These are phyloP conservation scores for Siphlonurus alternatus DNA, from an alignment of 2,888 invertebrate genomes.

Conservation along the genomic window DNA sequence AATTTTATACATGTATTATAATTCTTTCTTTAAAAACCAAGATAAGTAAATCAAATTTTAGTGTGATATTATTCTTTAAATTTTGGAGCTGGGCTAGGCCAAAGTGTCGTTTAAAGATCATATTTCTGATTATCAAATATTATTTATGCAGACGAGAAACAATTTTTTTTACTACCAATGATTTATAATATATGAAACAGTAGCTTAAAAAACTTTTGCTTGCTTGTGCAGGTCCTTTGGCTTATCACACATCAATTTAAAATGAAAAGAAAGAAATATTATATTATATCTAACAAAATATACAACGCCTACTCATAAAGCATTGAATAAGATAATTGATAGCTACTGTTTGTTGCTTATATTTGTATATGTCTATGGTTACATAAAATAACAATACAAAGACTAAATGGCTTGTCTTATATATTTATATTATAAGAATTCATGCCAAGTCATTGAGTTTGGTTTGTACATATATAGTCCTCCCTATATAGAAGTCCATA, in stretches of 20 bases:
- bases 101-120: neutral
- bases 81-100: no score
- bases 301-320: neutral
- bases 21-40: no score
- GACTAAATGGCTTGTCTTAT: no score
- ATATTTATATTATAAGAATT: no score
- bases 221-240: no score
- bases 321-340: neutral
- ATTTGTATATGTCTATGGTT: neutral
- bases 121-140: slow-evolving; percentile 2
- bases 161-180: slow-evolving; percentile 1
- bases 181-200: neutral
- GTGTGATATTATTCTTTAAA: no score
- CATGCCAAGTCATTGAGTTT: no score
- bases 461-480: no score
- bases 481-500: no score
- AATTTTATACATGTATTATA: no score
- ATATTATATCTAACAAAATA: no score
- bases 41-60: neutral
- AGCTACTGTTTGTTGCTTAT: neutral
- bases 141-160: neutral
- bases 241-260: neutral
- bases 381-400: no score
- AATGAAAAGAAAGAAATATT: neutral
- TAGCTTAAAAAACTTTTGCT: neutral